A percentile compares a stretch with the other conserved stretches of the same genome.
Evolutionary conservation across 2,113 vertebrate species (phyloP).

Genomic region (Scophthalmus maximus): DNA sequence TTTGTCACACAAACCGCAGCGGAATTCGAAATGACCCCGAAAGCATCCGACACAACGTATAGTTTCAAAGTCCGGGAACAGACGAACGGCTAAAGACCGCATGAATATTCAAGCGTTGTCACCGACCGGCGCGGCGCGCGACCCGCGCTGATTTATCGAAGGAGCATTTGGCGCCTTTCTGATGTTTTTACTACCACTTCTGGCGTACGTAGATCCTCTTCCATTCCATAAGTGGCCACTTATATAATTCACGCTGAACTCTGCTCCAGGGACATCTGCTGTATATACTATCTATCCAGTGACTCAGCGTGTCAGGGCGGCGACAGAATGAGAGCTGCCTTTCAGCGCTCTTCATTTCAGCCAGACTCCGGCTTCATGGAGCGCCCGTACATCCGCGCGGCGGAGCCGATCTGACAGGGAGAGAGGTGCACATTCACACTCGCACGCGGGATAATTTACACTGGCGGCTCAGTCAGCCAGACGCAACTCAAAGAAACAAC

Average conservation of each 20-base stretch:
- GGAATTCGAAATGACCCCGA: slow-evolving; percentile 27
- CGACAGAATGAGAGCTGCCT: slow-evolving; percentile 49
- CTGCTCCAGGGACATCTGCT: slow-evolving; percentile 55
- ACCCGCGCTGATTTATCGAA: slow-evolving; percentile 34
- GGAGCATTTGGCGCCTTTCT: background rate
- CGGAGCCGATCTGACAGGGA: slow-evolving; percentile 15
- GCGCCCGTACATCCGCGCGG: slow-evolving; percentile 1
- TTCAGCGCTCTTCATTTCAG: slow-evolving; percentile 54
- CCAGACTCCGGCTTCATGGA: slow-evolving; percentile 44
- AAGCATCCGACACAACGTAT: background rate
- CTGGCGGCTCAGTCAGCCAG: slow-evolving; percentile 1
- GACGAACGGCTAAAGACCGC: background rate
- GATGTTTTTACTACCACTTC: slow-evolving; percentile 22
- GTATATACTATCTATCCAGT: slow-evolving; percentile 50
- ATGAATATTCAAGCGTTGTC: slow-evolving; percentile 33
- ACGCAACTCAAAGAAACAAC: slow-evolving; percentile 10
- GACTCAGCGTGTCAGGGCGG: slow-evolving; percentile 60
- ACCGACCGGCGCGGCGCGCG: background rate
- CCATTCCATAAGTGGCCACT: slow-evolving; percentile 25
- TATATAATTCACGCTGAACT: slow-evolving; percentile 49
- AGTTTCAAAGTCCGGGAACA: slow-evolving; percentile 1
- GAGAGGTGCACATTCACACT: slow-evolving; percentile 19
- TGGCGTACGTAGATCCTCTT: slow-evolving; percentile 32
- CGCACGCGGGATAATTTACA: slow-evolving; percentile 12
- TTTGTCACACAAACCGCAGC: slow-evolving; percentile 40